Evolutionary conservation across 2,113 vertebrate genomes (phyloP), one percentile per base, ranked within the genome.

Genomic region (Oryzias curvinotus): DNA sequence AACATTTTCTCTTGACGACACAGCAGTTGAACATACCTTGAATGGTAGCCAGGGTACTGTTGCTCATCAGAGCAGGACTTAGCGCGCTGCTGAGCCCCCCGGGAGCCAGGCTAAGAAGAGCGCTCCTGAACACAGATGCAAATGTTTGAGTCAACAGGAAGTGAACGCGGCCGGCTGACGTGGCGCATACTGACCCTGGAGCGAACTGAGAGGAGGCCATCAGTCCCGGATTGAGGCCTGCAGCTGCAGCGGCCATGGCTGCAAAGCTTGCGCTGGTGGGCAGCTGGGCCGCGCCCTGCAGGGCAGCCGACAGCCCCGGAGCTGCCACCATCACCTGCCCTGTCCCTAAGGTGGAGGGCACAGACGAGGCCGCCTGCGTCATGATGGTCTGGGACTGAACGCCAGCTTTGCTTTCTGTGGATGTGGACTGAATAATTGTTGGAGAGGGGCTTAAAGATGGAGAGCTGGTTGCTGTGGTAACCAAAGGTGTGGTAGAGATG

Each of bases 31-130:
- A 63, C 67, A 10, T 67, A 98, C 96, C 97, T 98, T 98, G 96
- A 90, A 99, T 97, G 65, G 96, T 98, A 83, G 96, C 97, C 91
- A 99, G 93, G 62, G 96, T 97, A 87, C 94, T 99, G 92, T 96
- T 99, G 89, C 94, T 98, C 96, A 99, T 94, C 83, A 98, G 91
- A 82, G 96, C 95, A 0, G 96, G 96, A 89, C 94, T 94, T 84
- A 98, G 91, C 16, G 95, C 94, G 69, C 95, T 88, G 69, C 97
- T 91, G 70, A 99, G 92, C 50, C 93, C 93, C 72, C 95, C 94
- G 63, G 96, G 95, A 80, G 93, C 91, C 88, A 99, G 92, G 81
- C 96, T 99, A 77, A 98, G 93, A 90, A 99, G 92, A 90, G 97
- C 95, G 75, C 97, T 95, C 88, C 96, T 98, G 90, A 12, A 80